Evolutionary conservation across 1,140 invertebrate species (phyloP).

Genomic region (Tenebrio molitor): DNA sequence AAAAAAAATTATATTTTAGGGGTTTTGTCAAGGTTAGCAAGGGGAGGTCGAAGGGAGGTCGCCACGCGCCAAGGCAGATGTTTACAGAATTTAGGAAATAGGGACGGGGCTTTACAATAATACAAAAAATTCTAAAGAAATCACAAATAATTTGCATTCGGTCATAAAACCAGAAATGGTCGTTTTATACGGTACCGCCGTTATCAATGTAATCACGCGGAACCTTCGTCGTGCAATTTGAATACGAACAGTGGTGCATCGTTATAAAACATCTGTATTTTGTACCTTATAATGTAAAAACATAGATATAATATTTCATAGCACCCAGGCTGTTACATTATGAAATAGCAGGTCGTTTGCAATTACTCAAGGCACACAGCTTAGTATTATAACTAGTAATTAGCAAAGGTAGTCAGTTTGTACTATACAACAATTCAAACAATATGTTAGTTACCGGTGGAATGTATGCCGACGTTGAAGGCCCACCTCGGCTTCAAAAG

Average conservation of each 20-base stretch:
- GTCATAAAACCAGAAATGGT: constrained; percentile 46
- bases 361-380: constrained; percentile 68
- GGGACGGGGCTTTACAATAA: constrained; percentile 55
- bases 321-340: constrained; percentile 64
- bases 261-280: constrained; percentile 48
- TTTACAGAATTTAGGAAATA: constrained; percentile 62
- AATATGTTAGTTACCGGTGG: constrained; percentile 56
- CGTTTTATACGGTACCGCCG: constrained; percentile 21
- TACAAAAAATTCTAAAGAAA: constrained; percentile 60
- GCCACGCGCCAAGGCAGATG: constrained; percentile 57
- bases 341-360: constrained; percentile 66
- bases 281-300: constrained; percentile 59
- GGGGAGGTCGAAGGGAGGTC: constrained; percentile 46
- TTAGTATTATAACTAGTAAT: constrained; percentile 67
- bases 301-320: constrained; percentile 63
- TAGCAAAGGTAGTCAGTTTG: constrained; percentile 67
- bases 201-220: constrained; percentile 27
- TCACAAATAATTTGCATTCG: constrained; percentile 57
- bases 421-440: constrained; percentile 66
- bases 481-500: constrained; percentile 32
- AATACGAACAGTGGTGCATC: constrained; percentile 37
- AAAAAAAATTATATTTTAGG: constrained; percentile 55
- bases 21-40: constrained; percentile 50
- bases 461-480: constrained; percentile 31
- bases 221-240: constrained; percentile 5